A percentile compares a stretch with the other conserved stretches of the same genome.
Conservation (phyloP, 2,113 vertebrate species). For the Raphicerus campestris region DNA sequence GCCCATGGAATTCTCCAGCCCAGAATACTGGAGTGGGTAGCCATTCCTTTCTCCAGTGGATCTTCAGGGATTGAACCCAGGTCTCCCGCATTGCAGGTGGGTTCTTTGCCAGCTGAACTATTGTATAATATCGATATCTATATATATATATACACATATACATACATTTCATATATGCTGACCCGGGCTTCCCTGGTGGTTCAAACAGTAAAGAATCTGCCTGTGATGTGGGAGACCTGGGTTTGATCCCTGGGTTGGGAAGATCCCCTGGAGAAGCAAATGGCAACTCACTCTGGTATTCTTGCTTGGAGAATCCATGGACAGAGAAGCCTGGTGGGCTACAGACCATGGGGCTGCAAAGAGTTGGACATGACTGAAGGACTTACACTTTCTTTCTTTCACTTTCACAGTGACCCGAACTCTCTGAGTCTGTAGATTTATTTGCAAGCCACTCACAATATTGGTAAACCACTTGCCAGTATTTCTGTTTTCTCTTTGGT, state of each 20-base stretch:
- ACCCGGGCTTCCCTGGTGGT: not conserved
- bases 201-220: not conserved
- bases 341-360: too few species aligned
- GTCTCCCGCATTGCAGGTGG: not conserved
- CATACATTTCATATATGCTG: not conserved
- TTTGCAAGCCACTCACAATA: not conserved
- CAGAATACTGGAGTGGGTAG: not conserved
- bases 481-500: constrained; percentile 1
- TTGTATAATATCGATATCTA: not conserved
- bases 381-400: not conserved
- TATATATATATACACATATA: not conserved
- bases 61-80: not conserved
- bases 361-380: not conserved
- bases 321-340: not conserved
- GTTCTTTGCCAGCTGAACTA: not conserved
- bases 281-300: not conserved
- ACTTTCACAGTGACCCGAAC: not conserved
- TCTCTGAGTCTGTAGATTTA: not conserved
- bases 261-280: not conserved
- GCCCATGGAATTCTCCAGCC: not conserved
- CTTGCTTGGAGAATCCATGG: not conserved
- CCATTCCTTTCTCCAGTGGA: not conserved
- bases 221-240: not conserved
- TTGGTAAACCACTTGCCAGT: not conserved
- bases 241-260: not conserved